Evolutionary conservation across 2,797 vertebrate species (phyloP), one percentile per base, ranked within the genome.

Genomic region (Oreonectes daqikongensis): DNA sequence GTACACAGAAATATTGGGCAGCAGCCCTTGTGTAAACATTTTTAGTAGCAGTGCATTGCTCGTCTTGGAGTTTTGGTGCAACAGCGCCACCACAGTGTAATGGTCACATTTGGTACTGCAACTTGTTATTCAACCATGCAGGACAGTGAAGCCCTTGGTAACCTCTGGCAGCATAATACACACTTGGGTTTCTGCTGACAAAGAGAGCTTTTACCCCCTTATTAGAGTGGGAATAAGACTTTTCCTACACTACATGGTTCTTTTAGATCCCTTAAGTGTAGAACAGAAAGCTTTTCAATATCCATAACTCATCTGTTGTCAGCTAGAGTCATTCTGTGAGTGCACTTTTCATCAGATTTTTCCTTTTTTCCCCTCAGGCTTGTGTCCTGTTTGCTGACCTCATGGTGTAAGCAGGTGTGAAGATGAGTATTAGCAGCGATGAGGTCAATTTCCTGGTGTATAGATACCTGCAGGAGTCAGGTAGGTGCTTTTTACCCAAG

Each of bases 371-470:
- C 12, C 24, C 40, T 75, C 50, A 72, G 96, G 96, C 92, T 93
- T 91, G 82, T 92, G 91, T 93, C 94, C 94, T 95, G 93, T 91
- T 94, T 95, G 94, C 95, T 96, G 96, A 96, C 95, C 97, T 98
- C 96, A 99, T 99, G 97, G 97, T 99, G 96, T 97, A 98, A 98
- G 92, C 95, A 93, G 92, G 95, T 95, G 92, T 97, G 97, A 99
- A 98, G 95, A 99, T 99, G 97, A 99, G 97, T 95, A 98, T 99
- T 95, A 99, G 96, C 96, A 99, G 97, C 94, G 97, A 99, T 99
- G 97, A 99, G 94, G 97, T 99, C 94, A 99, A 99, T 94, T 99
- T 99, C 94, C 93, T 98, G 95, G 97, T 99, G 93, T 99, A 98
- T 95, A 96, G 97, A 96, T 98, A 99, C 92, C 95, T 99, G 90